These are phyloP conservation scores for Microplitis demolitor DNA, from an alignment of 1,140 invertebrate genomes.

Conservation along the genomic window DNA sequence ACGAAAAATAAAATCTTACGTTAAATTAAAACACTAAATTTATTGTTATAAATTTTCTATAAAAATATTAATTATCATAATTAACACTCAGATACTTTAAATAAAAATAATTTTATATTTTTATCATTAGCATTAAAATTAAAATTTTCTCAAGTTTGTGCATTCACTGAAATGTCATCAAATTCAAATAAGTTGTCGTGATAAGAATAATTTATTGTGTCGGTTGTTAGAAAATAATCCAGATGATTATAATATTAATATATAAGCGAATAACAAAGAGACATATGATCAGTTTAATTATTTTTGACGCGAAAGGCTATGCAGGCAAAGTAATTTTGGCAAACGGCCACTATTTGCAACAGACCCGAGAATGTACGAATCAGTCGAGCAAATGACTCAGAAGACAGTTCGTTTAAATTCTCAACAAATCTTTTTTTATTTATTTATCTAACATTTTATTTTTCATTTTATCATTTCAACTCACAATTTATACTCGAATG, in stretches of 20 bases:
- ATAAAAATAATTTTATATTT: too few species aligned
- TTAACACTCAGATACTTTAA: too few species aligned
- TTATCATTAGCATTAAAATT: too few species aligned
- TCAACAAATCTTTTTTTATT: background rate
- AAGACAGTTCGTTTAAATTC: background rate
- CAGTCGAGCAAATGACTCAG: slow-evolving; percentile 3
- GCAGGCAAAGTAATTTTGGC: slow-evolving; percentile 21
- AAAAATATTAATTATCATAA: too few species aligned
- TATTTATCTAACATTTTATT: background rate
- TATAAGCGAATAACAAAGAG: background rate
- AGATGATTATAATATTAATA: too few species aligned
- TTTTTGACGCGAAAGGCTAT: slow-evolving; percentile 22
- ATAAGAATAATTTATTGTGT: too few species aligned
- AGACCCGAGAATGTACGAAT: slow-evolving; percentile 23
- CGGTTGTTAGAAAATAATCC: background rate
- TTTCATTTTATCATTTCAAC: background rate
- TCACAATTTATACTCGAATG: background rate
- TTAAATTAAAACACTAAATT: too few species aligned
- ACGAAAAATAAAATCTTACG: too few species aligned
- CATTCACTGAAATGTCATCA: too few species aligned
- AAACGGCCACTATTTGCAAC: slow-evolving; percentile 16
- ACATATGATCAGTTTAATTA: slow-evolving; percentile 11
- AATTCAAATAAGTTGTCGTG: too few species aligned
- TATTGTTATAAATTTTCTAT: too few species aligned
- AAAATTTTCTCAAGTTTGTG: too few species aligned